A percentile compares a stretch with the other conserved stretches of the same genome.
These are phyloP conservation scores for Neolamprologus tretocephalus DNA, from an alignment of 2,113 vertebrate genomes.

Conservation along the genomic window DNA sequence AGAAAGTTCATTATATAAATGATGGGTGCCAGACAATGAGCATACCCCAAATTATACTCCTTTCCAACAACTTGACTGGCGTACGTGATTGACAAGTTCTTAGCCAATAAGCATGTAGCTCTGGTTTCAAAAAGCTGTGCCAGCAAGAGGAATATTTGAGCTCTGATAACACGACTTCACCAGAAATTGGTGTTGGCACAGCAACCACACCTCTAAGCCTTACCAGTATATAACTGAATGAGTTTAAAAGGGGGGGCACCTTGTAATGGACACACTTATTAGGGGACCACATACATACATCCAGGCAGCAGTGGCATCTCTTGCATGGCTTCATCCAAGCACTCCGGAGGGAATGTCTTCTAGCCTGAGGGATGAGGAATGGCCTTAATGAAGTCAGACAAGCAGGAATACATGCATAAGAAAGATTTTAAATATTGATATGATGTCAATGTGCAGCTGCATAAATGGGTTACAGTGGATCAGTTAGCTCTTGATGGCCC, in stretches of 20 bases:
- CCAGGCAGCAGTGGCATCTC: slow-evolving; percentile 37
- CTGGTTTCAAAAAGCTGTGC: neutral
- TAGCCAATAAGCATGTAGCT: neutral
- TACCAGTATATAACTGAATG: neutral
- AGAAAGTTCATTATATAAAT: neutral
- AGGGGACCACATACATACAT: slow-evolving; percentile 22
- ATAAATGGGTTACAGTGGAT: slow-evolving; percentile 77
- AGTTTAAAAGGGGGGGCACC: neutral
- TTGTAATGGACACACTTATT: slow-evolving; percentile 6
- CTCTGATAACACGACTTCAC: neutral
- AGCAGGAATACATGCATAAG: slow-evolving; percentile 88
- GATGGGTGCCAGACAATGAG: neutral
- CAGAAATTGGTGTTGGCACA: neutral
- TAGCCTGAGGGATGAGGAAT: slow-evolving; percentile 81
- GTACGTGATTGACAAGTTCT: neutral
- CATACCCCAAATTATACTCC: neutral
- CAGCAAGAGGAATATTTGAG: neutral
- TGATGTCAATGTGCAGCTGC: slow-evolving; percentile 80
- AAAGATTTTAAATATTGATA: slow-evolving; percentile 96
- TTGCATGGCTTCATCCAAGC: slow-evolving; percentile 80
- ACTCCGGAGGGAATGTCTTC: slow-evolving; percentile 78
- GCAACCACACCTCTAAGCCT: neutral
- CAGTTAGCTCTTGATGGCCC: slow-evolving; percentile 73
- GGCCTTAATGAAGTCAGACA: slow-evolving; percentile 93
- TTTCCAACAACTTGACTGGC: neutral